A percentile compares a stretch with the other conserved stretches of the same genome.
Conservation (phyloP, 2,113 vertebrate species). For the Paratilapia polleni region DNA sequence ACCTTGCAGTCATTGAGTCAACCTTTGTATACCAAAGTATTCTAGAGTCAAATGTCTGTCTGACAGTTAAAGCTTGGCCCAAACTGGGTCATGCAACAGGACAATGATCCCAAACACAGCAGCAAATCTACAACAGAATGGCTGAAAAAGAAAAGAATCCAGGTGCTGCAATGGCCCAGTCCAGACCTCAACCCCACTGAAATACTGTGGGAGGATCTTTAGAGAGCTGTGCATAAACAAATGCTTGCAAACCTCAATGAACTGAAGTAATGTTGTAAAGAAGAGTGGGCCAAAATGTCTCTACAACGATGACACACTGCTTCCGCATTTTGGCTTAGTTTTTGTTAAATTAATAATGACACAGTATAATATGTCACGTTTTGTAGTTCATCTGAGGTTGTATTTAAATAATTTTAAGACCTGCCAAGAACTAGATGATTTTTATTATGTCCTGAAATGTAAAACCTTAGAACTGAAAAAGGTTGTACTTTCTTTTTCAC, state of each 20-base stretch:
- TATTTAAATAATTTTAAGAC: neutral
- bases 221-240: neutral
- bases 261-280: neutral
- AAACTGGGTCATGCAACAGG: neutral
- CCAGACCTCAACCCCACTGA: neutral
- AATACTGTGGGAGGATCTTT: neutral
- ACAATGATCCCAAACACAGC: neutral
- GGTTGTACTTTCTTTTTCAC: neutral
- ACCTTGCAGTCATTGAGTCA: neutral
- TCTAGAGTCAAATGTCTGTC: neutral
- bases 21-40: no score
- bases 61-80: neutral
- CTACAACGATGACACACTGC: neutral
- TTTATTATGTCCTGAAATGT: neutral
- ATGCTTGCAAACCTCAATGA: neutral
- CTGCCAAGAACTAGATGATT: neutral
- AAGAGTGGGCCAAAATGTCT: neutral
- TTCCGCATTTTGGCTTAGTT: neutral
- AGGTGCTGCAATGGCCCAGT: neutral
- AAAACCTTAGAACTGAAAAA: neutral
- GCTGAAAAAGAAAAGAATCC: neutral
- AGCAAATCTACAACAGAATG: neutral
- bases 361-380: neutral
- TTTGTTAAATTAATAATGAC: fast-evolving
- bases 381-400: neutral